A percentile compares a stretch with the other conserved stretches of the same genome.
phyloP scores from a whole-genome alignment of 2,113 vertebrate species.

The Bos taurus region DNA sequence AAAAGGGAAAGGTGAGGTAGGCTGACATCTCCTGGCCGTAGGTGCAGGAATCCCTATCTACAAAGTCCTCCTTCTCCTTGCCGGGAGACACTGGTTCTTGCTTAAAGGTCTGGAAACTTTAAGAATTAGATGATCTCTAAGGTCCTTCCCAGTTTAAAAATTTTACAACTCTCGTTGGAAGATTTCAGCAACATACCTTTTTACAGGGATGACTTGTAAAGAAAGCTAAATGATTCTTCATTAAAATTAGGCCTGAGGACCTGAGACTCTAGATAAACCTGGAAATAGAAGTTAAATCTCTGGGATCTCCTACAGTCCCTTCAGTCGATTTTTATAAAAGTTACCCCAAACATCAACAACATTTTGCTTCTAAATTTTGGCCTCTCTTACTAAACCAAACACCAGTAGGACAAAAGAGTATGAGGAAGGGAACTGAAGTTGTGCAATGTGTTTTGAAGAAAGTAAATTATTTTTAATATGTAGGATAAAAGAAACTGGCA shows the following conservation, averaged over 20 bases:
- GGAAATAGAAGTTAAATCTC: not conserved
- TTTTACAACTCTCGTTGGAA: not conserved
- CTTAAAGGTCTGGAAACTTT: not conserved
- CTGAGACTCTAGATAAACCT: not conserved
- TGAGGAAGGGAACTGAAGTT: not conserved
- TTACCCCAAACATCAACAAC: not conserved
- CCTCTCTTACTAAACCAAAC: not conserved
- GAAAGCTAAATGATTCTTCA: not conserved
- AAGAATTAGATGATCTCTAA: not conserved
- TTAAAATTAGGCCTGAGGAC: not conserved
- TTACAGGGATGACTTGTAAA: not conserved
- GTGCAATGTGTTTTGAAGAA: not conserved
- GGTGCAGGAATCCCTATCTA: not conserved
- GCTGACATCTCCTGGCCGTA: not conserved
- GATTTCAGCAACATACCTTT: not conserved
- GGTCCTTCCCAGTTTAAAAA: not conserved
- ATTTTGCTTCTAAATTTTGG: not conserved
- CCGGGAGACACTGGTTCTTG: not conserved
- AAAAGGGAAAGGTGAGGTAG: not conserved
- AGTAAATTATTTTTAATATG: not conserved
- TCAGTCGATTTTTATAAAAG: not conserved
- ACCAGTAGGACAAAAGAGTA: not conserved
- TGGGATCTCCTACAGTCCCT: not conserved
- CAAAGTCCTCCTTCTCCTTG: not conserved
- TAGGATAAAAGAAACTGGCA: not conserved